Evolutionary conservation across 2,888 invertebrate species (phyloP).

Genomic region (Saturnia pavonia): DNA sequence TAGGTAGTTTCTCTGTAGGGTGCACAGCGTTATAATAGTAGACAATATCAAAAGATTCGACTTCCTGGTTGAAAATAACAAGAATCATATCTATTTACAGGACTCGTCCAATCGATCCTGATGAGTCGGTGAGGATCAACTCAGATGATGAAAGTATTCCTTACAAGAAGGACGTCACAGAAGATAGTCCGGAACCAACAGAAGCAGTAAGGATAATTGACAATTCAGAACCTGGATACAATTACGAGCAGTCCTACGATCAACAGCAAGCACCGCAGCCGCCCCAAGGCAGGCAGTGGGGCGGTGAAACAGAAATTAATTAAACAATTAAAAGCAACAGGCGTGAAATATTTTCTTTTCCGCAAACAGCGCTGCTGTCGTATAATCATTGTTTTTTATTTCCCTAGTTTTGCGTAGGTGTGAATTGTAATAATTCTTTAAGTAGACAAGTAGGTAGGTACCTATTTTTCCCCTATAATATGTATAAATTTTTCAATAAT

Average conservation of each 20-base stretch:
- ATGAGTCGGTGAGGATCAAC: constrained; percentile 70
- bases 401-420: constrained; percentile 4
- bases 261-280: constrained; percentile 32
- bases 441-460: not conserved
- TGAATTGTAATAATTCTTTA: constrained; percentile 2
- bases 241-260: constrained; percentile 47
- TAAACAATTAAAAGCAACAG: constrained; percentile 33
- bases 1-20: not conserved
- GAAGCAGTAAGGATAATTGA: constrained; percentile 59
- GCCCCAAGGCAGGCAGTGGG: constrained; percentile 53
- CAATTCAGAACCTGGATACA: constrained; percentile 42
- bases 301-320: constrained; percentile 74
- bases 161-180: constrained; percentile 70
- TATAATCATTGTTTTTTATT: not conserved
- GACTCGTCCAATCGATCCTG: constrained; percentile 64
- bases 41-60: not conserved
- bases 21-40: not conserved
- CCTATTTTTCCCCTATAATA: not conserved
- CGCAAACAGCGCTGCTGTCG: not conserved
- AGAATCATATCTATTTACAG: constrained; percentile 35
- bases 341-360: not conserved
- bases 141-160: constrained; percentile 76
- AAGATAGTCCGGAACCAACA: constrained; percentile 67
- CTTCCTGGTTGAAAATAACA: not conserved
- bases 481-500: too few relatives aligned